phyloP scores from a whole-genome alignment of 2,113 vertebrate genomes.

The Pygoscelis antarcticus region DNA sequence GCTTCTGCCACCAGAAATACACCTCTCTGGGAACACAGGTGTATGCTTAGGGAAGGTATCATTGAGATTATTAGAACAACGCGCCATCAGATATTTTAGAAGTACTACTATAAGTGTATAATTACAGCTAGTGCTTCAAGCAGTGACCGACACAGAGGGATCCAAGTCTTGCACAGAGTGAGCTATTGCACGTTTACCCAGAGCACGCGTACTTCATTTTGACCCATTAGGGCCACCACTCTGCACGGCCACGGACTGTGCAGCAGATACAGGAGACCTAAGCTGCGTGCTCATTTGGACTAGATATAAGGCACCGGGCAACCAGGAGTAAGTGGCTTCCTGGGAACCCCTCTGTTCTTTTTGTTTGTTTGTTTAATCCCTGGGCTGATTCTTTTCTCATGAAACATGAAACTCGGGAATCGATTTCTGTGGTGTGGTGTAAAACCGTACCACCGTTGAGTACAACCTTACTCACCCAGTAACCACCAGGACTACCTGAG shows the following conservation, averaged over 20 bases:
- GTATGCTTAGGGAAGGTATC: background rate
- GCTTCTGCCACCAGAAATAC: background rate
- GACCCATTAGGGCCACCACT: rapidly evolving
- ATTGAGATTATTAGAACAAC: background rate
- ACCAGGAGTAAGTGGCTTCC: background rate
- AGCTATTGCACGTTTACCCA: background rate
- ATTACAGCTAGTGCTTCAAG: background rate
- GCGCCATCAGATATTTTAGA: background rate
- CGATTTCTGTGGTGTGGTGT: rapidly evolving
- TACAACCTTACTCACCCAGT: background rate
- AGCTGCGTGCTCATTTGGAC: background rate
- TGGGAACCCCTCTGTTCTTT: background rate
- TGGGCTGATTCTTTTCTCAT: background rate
- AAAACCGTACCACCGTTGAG: background rate
- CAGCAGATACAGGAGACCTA: background rate
- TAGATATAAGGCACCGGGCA: background rate
- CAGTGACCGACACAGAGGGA: background rate
- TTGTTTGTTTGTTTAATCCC: background rate
- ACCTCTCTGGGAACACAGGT: background rate
- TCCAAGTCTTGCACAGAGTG: background rate
- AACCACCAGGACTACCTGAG: rapidly evolving
- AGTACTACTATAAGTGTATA: background rate
- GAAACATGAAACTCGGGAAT: background rate
- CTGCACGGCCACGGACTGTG: rapidly evolving
- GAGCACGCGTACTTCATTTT: rapidly evolving